These are phyloP conservation scores for Anthophora plumipes DNA, from an alignment of 2,888 invertebrate species.

Conservation along the genomic window DNA sequence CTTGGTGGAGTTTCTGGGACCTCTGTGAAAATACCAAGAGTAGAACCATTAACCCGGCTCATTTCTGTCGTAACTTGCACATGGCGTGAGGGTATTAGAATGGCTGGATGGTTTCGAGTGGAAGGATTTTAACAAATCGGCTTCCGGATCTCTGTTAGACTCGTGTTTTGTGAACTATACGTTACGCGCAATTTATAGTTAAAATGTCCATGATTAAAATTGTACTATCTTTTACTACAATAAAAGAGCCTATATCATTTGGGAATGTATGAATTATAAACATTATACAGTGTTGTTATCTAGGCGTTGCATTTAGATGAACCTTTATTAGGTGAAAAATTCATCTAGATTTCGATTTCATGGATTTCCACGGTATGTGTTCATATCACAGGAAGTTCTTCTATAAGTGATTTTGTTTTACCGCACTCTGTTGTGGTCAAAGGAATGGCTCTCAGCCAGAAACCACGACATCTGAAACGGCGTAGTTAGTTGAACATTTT, in stretches of 20 bases:
- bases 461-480: slow-evolving; percentile 35
- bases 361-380: too few relatives aligned
- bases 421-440: slow-evolving; percentile 22
- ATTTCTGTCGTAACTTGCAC: slow-evolving; percentile 25
- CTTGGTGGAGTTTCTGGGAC: slow-evolving; percentile 85
- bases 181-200: not conserved
- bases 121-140: slow-evolving; percentile 3
- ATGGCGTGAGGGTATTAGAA: slow-evolving; percentile 19
- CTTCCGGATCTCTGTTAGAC: not conserved
- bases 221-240: too few relatives aligned
- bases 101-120: not conserved
- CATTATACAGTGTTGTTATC: too few relatives aligned
- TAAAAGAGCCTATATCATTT: too few relatives aligned
- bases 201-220: too few relatives aligned
- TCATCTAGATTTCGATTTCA: not conserved
- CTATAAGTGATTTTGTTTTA: slow-evolving; percentile 32
- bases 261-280: too few relatives aligned
- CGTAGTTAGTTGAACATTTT: slow-evolving; percentile 43
- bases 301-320: too few relatives aligned
- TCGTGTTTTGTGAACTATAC: not conserved
- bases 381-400: too few relatives aligned
- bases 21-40: slow-evolving; percentile 72
- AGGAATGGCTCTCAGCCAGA: slow-evolving; percentile 53
- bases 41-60: slow-evolving; percentile 38
- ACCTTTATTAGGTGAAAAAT: too few relatives aligned